phyloP scores from a whole-genome alignment of 1,140 invertebrate species.

The Penaeus japonicus region DNA sequence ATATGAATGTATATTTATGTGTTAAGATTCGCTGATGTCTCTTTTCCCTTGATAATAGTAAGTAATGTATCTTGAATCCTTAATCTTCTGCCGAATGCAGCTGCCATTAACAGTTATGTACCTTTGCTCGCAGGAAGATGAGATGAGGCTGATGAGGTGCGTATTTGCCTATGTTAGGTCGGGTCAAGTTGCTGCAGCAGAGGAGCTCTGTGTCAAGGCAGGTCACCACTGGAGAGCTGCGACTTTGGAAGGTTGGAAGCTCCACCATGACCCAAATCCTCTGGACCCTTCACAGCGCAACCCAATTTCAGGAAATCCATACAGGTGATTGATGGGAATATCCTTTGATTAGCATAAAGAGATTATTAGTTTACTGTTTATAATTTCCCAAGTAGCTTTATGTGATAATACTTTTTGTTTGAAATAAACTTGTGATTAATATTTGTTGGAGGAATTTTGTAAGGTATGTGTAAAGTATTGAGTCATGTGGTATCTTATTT shows the following conservation, averaged over 20 bases:
- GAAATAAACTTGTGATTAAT: too few species aligned
- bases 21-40: not conserved
- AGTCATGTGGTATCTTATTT: too few species aligned
- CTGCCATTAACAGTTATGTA: not conserved
- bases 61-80: not conserved
- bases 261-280: slow-evolving; percentile 84
- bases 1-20: too few species aligned
- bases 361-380: not conserved
- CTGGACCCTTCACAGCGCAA: slow-evolving; percentile 63
- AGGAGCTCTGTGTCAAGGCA: slow-evolving; percentile 81
- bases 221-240: slow-evolving; percentile 91
- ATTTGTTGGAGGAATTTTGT: too few species aligned
- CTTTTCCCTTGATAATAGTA: too few species aligned
- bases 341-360: too few species aligned
- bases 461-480: too few species aligned
- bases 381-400: too few species aligned
- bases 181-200: slow-evolving; percentile 84
- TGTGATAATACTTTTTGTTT: too few species aligned
- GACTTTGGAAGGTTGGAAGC: slow-evolving; percentile 86
- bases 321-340: slow-evolving; percentile 62
- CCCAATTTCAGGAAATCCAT: slow-evolving; percentile 82
- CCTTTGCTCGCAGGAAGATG: slow-evolving; percentile 74
- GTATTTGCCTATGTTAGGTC: slow-evolving; percentile 83
- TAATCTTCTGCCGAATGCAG: not conserved
- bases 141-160: slow-evolving; percentile 74